Base-by-base conservation (phyloP, 1,140 invertebrate genomes). In the Probaryconus sp. region DNA sequence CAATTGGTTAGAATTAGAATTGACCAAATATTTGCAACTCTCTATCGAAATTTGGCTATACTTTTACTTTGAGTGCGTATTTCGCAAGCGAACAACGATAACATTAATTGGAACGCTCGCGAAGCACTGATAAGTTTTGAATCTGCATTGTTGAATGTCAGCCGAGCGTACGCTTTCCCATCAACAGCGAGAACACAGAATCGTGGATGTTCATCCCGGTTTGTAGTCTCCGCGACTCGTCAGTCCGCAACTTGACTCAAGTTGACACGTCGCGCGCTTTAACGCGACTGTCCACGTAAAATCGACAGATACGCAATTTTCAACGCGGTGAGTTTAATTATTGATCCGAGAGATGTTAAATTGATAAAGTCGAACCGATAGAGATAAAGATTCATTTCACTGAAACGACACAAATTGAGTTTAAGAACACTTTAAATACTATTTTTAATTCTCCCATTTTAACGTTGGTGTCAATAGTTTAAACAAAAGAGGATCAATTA, bases 81-180 rank as follows among this genome's bases (percentile, higher is more conserved):
- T n/a, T n/a, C n/a, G n/a, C n/a, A n/a, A n/a, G n/a, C n/a, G n/a
- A n/a, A n/a, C n/a, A n/a, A n/a, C n/a, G n/a, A n/a, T n/a, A 31
- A 14, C 21, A 38, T 60, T 60, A 60, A 72, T 72, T 65, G 35
- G 69, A 65, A 7, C 69, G 31, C 24, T 60, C 43, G 14, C 7
- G 31, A 60, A 61, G 35, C 37, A 69, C 48, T 64, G 63, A 74
- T 68, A 68, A 67, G 21, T 63, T 68, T 61, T 68, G 28, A 48
- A 53, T 67, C 40, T 28, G 33, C 42, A 73, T 73, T 67, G 61
- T 63, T 24, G 28, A 38, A 47, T 48, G 50, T 67, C 45, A 63
- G 17, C 38, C 33, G 10, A 56, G 38, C 56, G 50, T 43, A 18
- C 18, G 5, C 42, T 68, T 74, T 68, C 47, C 45, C 48, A 56